Conservation (phyloP, 2,888 invertebrate genomes). For the Acleris emargana region DNA sequence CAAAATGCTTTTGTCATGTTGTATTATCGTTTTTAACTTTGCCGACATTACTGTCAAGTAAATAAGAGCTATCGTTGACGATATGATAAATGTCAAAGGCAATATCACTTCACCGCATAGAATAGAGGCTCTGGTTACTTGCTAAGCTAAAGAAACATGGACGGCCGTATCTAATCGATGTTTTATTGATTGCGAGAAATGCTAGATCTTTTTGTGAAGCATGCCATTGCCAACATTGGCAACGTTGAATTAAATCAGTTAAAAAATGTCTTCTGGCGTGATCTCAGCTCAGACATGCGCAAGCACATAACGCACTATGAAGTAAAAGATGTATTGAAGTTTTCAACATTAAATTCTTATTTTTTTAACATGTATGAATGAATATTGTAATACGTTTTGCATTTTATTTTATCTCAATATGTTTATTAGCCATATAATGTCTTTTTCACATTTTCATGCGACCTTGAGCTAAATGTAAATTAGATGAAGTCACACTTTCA, state of each 20-base stretch:
- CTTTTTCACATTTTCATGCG: constrained; percentile 18
- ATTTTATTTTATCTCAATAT: too few species aligned
- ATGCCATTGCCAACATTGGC: constrained; percentile 2
- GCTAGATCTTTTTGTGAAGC: not conserved
- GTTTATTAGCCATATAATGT: constrained; percentile 1
- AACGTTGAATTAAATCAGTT: constrained; percentile 1
- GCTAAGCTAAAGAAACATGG: too few species aligned
- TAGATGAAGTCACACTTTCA: constrained; percentile 25
- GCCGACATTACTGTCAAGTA: too few species aligned
- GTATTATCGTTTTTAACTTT: too few species aligned
- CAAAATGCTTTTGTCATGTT: too few species aligned
- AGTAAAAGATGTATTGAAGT: not conserved
- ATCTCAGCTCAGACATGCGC: constrained; percentile 19
- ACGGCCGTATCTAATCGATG: too few species aligned
- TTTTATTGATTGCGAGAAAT: too few species aligned
- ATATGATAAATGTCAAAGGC: too few species aligned
- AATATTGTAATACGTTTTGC: not conserved
- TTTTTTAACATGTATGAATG: too few species aligned
- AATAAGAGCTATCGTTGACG: too few species aligned
- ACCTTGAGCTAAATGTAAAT: constrained; percentile 27
- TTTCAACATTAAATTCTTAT: not conserved
- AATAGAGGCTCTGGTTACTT: too few species aligned
- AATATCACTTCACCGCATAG: too few species aligned
- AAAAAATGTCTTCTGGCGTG: constrained; percentile 19
- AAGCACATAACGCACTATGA: not conserved